Evolutionary conservation across 1,140 invertebrate genomes (phyloP).

Genomic region (Lerema accius): DNA sequence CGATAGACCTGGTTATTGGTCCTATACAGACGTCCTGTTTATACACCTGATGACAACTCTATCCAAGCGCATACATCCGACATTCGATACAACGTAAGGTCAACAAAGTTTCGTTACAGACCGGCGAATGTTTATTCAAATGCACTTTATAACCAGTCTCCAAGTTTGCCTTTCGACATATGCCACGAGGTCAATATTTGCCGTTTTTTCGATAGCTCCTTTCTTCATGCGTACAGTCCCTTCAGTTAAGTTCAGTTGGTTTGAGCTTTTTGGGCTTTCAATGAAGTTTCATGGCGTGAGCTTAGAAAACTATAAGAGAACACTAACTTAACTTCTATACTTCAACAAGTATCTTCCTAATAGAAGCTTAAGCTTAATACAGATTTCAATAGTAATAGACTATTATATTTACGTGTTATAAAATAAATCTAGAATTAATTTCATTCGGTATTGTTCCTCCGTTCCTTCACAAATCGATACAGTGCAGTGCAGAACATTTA

Average conservation of each 20-base stretch:
- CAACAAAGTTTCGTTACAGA: conserved; percentile 74
- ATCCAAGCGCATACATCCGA: conserved; percentile 59
- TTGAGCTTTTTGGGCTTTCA: conserved; percentile 32
- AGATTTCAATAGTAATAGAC: no score
- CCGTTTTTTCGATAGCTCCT: conserved; percentile 60
- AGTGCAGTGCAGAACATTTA: no score
- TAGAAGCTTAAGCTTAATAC: no score
- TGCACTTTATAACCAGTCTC: conserved; percentile 72
- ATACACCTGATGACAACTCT: conserved; percentile 69
- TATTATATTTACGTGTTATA: no score
- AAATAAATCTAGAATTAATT: no score
- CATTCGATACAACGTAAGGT: conserved; percentile 72
- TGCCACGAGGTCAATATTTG: conserved; percentile 81
- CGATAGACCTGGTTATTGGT: background rate
- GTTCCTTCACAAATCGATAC: no score
- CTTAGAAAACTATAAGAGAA: no score
- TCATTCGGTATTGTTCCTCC: no score
- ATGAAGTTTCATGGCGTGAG: no score
- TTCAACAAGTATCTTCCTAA: no score
- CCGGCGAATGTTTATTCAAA: conserved; percentile 78
- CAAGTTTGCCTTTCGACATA: conserved; percentile 78
- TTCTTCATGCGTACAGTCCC: conserved; percentile 45
- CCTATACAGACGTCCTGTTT: conserved; percentile 45
- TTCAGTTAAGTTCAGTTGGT: conserved; percentile 43
- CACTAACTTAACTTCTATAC: no score